phyloP scores from a whole-genome alignment of 2,113 vertebrate genomes.

The Mobula hypostoma region DNA sequence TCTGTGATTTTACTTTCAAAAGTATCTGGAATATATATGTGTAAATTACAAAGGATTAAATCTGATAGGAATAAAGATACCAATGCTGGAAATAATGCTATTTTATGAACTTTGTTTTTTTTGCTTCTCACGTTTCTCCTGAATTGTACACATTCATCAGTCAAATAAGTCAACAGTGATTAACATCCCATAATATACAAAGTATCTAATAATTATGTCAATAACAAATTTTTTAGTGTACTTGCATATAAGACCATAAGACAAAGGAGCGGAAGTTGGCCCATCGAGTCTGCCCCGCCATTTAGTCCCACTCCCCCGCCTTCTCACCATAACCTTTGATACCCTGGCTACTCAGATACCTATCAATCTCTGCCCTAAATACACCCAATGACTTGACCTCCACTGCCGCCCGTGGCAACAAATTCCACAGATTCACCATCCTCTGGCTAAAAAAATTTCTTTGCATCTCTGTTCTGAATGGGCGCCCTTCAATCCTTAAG shows the following conservation, averaged over 20 bases:
- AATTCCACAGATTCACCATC: no score
- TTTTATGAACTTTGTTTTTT: background rate
- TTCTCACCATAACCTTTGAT: no score
- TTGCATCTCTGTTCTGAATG: no score
- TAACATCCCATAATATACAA: background rate
- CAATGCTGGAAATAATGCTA: background rate
- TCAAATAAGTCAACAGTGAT: background rate
- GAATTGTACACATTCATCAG: background rate
- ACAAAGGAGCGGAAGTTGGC: no score
- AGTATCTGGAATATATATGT: background rate
- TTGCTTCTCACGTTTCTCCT: background rate
- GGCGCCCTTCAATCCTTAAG: no score
- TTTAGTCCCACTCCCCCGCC: no score
- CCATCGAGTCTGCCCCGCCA: no score
- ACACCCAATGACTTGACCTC: no score
- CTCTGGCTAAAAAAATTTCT: no score
- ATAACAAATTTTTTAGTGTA: background rate
- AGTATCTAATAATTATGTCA: background rate
- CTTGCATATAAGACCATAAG: background rate
- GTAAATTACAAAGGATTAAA: background rate
- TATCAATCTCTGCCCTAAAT: no score
- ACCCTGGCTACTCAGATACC: no score
- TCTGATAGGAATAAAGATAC: background rate
- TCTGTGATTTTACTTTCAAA: background rate
- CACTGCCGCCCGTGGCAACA: no score